phyloP scores from a whole-genome alignment of 1,140 invertebrate genomes.

The Leptonema lineaticorne region DNA sequence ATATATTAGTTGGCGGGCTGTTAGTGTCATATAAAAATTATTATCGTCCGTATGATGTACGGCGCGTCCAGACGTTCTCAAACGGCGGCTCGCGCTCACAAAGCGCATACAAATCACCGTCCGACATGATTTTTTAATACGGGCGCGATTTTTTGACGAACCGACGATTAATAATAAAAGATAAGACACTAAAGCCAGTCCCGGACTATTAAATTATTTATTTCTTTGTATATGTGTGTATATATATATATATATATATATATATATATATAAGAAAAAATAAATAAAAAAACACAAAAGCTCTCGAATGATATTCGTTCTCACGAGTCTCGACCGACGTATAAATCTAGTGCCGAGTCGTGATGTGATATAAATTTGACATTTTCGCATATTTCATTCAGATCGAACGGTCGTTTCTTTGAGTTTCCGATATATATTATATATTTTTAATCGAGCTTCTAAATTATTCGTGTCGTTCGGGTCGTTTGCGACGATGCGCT shows the following conservation, averaged over 20 bases:
- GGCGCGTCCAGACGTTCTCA: neutral
- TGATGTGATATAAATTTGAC: neutral
- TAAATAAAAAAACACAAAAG: neutral
- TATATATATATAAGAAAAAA: neutral
- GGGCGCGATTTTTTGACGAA: neutral
- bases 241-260: too few species aligned
- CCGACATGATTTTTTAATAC: neutral
- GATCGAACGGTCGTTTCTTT: too few species aligned
- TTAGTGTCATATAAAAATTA: conserved; percentile 2
- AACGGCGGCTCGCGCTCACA: neutral
- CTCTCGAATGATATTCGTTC: neutral
- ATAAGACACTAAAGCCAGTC: neutral
- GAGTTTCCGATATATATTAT: too few species aligned
- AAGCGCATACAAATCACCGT: neutral
- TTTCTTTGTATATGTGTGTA: too few species aligned
- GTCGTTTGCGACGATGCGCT: too few species aligned
- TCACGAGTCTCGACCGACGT: conserved; percentile 3
- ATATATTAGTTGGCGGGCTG: neutral
- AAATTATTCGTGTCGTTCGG: too few species aligned
- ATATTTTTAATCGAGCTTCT: too few species aligned
- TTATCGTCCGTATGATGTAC: neutral
- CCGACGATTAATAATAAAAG: conserved; percentile 16
- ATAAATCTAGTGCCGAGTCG: conserved; percentile 4
- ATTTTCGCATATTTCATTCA: conserved; percentile 11
- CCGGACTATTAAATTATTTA: too few species aligned